Evolutionary conservation across 1,140 invertebrate species (phyloP), one percentile per base, ranked within the genome.

Genomic region (Polyergus mexicanus): DNA sequence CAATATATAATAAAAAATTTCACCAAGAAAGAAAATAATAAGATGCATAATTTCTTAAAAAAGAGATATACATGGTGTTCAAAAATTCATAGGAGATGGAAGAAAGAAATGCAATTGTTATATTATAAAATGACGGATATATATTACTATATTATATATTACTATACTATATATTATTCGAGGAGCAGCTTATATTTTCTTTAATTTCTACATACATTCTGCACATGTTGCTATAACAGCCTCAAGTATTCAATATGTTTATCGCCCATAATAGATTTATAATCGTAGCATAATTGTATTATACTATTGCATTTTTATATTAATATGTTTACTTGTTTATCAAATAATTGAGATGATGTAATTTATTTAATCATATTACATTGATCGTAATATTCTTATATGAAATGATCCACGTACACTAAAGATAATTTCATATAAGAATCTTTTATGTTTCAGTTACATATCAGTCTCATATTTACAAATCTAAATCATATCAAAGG

Each of bases 401-500:
- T 51, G 47, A 19, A 58, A 38, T n/a, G 25, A 74, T 41, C 22
- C 35, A 41, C 8, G 13, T 74, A 60, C 28, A 56, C 0, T 51
- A 16, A 51, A 5, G 4, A 51, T 51, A 51, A 74, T 25, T 56
- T 51, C 16, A 51, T 0, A 58, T 47, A 77, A 77, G 35, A 44
- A 41, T 76, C 25, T 78, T 78, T 25, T 7, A 38, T 16, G 2
- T 78, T 54, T 38, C 8, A 13, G 56, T 58, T 6, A 69, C n/a
- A 66, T 38, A 56, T 80, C 16, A 47, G n/a, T 44, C 38, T 41
- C 22, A 10, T 80, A 80, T 80, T 80, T 80, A 80, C 77, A 80
- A 80, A 56, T 56, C 32, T 80, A 13, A 68, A 38, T 68, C 8
- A 32, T 38, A 68, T 68, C 8, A 58, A 47, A 69, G 16, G 0